These are phyloP conservation scores for Byasa hedistus DNA, from an alignment of 2,888 invertebrate species.

Conservation along the genomic window DNA sequence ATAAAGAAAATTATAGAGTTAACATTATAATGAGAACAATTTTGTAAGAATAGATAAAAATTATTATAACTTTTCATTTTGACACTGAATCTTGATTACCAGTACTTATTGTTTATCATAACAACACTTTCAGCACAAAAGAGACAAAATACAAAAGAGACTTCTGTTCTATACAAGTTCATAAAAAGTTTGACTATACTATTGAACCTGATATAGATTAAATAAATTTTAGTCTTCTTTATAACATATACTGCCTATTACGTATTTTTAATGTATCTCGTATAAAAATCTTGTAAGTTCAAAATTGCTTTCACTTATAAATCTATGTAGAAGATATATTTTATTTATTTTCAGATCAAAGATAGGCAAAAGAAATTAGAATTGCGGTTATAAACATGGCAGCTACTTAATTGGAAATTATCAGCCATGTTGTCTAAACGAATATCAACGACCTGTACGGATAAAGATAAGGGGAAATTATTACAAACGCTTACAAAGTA, in stretches of 20 bases:
- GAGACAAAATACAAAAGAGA: no score
- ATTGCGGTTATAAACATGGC: neutral
- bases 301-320: neutral
- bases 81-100: neutral
- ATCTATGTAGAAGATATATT: neutral
- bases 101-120: neutral
- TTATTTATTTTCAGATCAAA: neutral
- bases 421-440: neutral
- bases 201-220: no score
- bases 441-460: neutral
- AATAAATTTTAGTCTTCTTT: neutral
- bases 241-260: neutral
- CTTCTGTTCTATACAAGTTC: no score
- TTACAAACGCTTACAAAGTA: no score
- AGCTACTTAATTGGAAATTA: neutral
- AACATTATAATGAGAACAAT: neutral
- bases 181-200: no score
- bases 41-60: neutral
- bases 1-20: neutral
- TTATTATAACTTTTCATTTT: neutral
- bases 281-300: neutral
- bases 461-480: neutral
- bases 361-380: neutral
- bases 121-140: neutral
- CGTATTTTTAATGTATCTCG: neutral